A percentile compares a stretch with the other conserved stretches of the same genome.
Conservation (phyloP, 2,888 invertebrate genomes). For the Hirtodrosophila trivittata region DNA sequence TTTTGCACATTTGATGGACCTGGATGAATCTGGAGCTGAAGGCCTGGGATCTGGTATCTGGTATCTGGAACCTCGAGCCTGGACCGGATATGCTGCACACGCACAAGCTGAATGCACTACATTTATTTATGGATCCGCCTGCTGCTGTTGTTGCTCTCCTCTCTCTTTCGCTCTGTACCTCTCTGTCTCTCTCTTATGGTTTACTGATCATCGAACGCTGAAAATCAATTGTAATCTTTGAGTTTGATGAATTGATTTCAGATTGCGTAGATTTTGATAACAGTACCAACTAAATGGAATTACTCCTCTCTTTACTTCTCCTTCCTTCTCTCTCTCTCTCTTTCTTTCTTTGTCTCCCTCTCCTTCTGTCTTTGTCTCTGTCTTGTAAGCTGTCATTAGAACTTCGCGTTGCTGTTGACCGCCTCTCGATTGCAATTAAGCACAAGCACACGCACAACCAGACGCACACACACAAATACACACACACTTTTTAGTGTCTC, state of each 20-base stretch:
- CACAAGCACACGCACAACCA: slow-evolving; percentile 27
- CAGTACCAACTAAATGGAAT: slow-evolving; percentile 9
- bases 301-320: background rate
- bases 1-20: slow-evolving; percentile 73
- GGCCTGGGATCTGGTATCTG: background rate
- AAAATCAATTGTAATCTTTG: slow-evolving; percentile 75
- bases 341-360: background rate
- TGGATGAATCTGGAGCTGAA: slow-evolving; percentile 17
- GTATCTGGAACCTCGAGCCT: background rate
- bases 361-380: background rate
- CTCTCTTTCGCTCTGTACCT: slow-evolving; percentile 1
- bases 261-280: slow-evolving; percentile 76
- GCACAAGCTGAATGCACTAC: slow-evolving; percentile 68
- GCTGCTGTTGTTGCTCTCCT: slow-evolving; percentile 21
- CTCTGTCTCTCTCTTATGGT: background rate
- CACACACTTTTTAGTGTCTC: background rate
- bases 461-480: slow-evolving; percentile 10
- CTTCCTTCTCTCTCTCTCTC: background rate
- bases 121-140: slow-evolving; percentile 82
- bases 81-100: slow-evolving; percentile 76
- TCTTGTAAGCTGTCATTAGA: slow-evolving; percentile 72
- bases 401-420: slow-evolving; percentile 25
- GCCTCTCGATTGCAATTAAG: slow-evolving; percentile 58
- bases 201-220: slow-evolving; percentile 24
- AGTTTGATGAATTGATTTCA: slow-evolving; percentile 80